Conservation (phyloP, 2,888 invertebrate species). For the Choreutis nemorana region DNA sequence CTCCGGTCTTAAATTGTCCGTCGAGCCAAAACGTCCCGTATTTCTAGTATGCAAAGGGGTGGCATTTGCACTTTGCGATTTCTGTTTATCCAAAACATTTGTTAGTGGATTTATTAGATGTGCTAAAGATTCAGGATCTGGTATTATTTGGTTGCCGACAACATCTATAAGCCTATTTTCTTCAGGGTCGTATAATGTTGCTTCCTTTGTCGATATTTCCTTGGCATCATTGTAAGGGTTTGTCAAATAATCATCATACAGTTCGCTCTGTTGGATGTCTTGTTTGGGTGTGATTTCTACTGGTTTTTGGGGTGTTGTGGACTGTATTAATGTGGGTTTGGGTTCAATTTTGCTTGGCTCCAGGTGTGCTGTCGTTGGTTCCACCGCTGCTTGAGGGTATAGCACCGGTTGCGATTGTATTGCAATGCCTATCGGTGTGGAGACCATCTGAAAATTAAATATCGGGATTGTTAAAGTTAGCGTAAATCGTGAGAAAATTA, state of each 20-base stretch:
- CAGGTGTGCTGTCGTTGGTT: constrained; percentile 8
- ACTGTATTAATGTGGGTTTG: constrained; percentile 13
- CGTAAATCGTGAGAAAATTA: too few species aligned
- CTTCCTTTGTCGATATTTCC: constrained; percentile 27
- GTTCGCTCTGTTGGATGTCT: constrained; percentile 27
- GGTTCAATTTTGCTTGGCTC: constrained; percentile 16
- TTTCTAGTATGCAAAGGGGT: constrained; percentile 47
- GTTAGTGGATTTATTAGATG: constrained; percentile 20
- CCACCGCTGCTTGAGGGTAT: constrained; percentile 25
- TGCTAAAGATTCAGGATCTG: constrained; percentile 10
- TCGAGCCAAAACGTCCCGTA: constrained; percentile 51
- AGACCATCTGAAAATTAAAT: constrained; percentile 64
- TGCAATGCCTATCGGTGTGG: constrained; percentile 68
- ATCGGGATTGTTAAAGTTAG: too few species aligned
- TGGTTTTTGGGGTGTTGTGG: constrained; percentile 11
- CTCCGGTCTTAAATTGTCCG: constrained; percentile 44
- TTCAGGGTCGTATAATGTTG: constrained; percentile 36
- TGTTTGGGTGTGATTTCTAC: constrained; percentile 15
- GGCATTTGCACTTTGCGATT: constrained; percentile 46
- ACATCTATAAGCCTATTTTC: constrained; percentile 10
- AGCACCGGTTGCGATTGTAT: constrained; percentile 45
- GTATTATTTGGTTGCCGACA: constrained; percentile 14
- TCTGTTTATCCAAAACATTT: constrained; percentile 26
- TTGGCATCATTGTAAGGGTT: constrained; percentile 62
- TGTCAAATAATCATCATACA: constrained; percentile 65